Evolutionary conservation across 2,113 vertebrate genomes (phyloP), one percentile per base, ranked within the genome.

Genomic region (Hypocryptadius cinnamomeus): DNA sequence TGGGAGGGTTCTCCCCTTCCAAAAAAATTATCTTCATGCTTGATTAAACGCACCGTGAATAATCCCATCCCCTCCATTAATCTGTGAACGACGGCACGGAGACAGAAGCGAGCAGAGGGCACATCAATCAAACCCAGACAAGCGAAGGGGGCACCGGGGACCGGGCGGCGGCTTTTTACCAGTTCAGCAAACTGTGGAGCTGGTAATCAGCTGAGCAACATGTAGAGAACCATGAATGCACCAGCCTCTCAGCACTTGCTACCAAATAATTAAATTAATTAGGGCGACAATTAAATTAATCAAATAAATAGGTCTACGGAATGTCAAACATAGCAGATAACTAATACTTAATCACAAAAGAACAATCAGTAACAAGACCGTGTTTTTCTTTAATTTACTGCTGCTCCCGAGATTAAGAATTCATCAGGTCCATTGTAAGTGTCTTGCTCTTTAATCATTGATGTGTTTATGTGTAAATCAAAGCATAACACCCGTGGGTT

Each of bases 201-300:
- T 93, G 22, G 33, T 60, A 63, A 83, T 94, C 84, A 63, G 61
- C 31, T 60, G 80, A 79, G 48, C 83, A 68, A 84, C 40, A 10
- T 20, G 50, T 39, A 40, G 42, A 79, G 65, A 83, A 2, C 60
- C 35, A 4, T 44, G 82, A 87, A 78, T 53, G 27, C 57, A n/a
- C 22, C 80, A 50, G 64, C 31, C 47, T 80, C 90, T 72, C 85
- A 83, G 54, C 59, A 37, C 85, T 73, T 61, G 65, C 68, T 77
- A 84, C 85, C 42, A 93, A 95, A 78, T 96, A 96, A 96, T 96
- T 93, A 78, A 90, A 94, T 96, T 90, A 96, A 96, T 96, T 96
- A 95, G 69, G 82, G 33, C 0, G 31, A 74, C 85, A 92, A 95
- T 95, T 91, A 94, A 92, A 90, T 96, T 96, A 96, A 96, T 96